phyloP scores from a whole-genome alignment of 2,797 vertebrate species.

The Tarsius wallacei region DNA sequence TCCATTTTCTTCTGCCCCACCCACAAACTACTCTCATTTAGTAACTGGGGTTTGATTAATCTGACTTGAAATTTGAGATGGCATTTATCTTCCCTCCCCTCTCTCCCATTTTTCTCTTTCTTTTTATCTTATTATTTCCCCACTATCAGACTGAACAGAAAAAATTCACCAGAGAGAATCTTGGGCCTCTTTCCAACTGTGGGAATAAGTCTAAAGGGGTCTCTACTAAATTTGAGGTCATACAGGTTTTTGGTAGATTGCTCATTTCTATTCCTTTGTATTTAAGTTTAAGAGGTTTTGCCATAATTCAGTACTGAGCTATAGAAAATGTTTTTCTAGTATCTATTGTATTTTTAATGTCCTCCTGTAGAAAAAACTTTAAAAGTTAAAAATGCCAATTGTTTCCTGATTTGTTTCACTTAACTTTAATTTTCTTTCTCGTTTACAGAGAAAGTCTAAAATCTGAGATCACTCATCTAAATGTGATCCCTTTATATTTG shows the following conservation, averaged over 20 bases:
- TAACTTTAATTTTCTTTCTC: background rate
- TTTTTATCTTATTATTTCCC: background rate
- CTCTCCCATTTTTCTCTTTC: background rate
- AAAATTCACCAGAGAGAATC: background rate
- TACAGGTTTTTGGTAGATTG: background rate
- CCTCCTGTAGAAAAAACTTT: background rate
- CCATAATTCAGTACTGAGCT: background rate
- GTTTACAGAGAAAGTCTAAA: background rate
- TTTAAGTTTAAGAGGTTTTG: conserved; percentile 11
- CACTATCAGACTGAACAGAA: background rate
- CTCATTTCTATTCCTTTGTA: background rate
- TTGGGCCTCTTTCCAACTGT: background rate
- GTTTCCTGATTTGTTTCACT: background rate
- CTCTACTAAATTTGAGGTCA: background rate
- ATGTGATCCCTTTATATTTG: background rate
- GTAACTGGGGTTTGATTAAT: background rate
- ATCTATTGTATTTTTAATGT: background rate
- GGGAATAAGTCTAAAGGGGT: background rate
- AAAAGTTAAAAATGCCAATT: background rate
- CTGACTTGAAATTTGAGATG: background rate
- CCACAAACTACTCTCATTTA: background rate
- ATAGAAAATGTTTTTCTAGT: background rate
- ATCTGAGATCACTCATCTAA: background rate
- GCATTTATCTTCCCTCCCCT: background rate
- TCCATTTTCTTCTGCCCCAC: background rate